Evolutionary conservation across 2,113 vertebrate genomes (phyloP), one percentile per base, ranked within the genome.

Genomic region (Leuciscus idus): DNA sequence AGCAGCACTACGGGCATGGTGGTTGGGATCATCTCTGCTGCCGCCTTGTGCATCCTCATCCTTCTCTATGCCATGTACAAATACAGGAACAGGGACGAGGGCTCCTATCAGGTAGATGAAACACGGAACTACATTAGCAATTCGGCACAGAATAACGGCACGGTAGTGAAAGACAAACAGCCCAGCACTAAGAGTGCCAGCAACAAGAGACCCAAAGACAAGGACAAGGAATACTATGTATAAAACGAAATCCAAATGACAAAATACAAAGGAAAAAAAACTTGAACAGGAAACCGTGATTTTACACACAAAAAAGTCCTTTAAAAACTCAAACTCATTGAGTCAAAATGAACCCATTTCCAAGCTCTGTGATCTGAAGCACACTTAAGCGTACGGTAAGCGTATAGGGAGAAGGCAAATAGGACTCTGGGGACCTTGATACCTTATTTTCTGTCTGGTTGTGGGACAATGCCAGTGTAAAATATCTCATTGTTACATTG

Each of bases 21-120:
- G 95, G 97, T 99, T 94, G 98, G 98, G 90, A 99, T 99, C 87
- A 96, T 99, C 89, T 97, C 98, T 87, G 98, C 98, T 84, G 98
- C 98, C 0, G 98, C 98, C 90, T 97, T 99, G 93, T 99, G 98
- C 97, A 99, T 99, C 96, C 96, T 99, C 94, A 99, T 99, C 94
- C 97, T 99, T 91, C 97, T 99, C 94, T 99, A 99, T 4, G 98
- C 98, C 96, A 99, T 99, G 98, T 99, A 99, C 96, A 99, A 99
- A 94, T 99, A 99, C 95, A 98, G 98, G 93, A 99, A 99, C 97
- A 97, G 98, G 94, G 98, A 99, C 93, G 98, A 99, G 92, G 98
- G 98, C 90, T 99, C 98, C 95, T 99, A 99, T 94, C 98, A 99
- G 94, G 98, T 99, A 95, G 98, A 99, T 68, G 98, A 99, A 95